These are phyloP conservation scores for Galaxias olidus DNA, from an alignment of 2,797 vertebrate genomes.

Conservation along the genomic window DNA sequence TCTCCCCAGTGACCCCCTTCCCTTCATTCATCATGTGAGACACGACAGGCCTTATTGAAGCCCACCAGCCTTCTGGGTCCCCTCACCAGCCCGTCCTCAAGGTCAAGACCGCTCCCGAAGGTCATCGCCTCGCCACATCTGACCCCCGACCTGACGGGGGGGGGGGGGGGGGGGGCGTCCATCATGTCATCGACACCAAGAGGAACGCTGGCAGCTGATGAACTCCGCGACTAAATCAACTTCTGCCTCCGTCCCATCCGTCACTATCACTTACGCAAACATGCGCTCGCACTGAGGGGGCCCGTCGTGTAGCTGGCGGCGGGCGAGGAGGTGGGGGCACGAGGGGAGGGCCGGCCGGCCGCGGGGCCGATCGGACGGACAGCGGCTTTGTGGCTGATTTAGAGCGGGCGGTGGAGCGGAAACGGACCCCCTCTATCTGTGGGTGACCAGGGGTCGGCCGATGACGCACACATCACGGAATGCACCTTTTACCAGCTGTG, in stretches of 20 bases:
- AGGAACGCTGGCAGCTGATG: conserved; percentile 57
- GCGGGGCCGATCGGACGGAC: background rate
- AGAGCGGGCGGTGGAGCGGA: conserved; percentile 12
- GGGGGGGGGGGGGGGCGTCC: too few species aligned
- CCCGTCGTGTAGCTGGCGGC: conserved; percentile 53
- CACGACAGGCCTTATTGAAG: conserved; percentile 36
- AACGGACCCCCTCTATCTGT: background rate
- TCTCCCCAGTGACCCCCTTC: conserved; percentile 20
- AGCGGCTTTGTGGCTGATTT: conserved; percentile 29
- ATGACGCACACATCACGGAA: conserved; percentile 27
- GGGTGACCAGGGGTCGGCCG: background rate
- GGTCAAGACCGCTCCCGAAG: conserved; percentile 52
- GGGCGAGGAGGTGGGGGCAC: conserved; percentile 29
- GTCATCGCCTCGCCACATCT: conserved; percentile 53
- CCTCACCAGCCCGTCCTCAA: conserved; percentile 26
- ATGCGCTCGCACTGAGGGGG: conserved; percentile 47
- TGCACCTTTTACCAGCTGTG: conserved; percentile 42
- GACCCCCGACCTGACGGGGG: conserved; percentile 49
- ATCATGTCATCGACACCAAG: conserved; percentile 63
- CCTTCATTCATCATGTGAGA: conserved; percentile 51
- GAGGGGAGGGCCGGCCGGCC: conserved; percentile 15
- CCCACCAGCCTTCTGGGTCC: conserved; percentile 20
- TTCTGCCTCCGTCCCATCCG: conserved; percentile 57
- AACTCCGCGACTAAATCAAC: conserved; percentile 69
- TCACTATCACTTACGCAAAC: conserved; percentile 66